phyloP scores from a whole-genome alignment of 2,888 invertebrate species.

The Exephanes ischioxanthus region DNA sequence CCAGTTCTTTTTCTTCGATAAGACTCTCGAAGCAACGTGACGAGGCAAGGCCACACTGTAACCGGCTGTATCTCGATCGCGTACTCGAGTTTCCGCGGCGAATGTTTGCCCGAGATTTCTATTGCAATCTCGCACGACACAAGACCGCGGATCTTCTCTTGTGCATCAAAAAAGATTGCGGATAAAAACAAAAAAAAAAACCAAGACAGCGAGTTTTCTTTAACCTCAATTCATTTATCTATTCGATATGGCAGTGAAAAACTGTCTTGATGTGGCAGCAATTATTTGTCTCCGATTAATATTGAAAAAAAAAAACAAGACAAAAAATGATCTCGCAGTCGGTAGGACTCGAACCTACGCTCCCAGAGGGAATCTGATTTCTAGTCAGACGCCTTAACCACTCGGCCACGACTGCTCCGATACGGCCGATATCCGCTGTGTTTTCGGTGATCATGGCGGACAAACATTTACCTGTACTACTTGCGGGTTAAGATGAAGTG shows the following conservation, averaged over 20 bases:
- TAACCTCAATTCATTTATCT: no score
- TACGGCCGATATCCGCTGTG: background rate
- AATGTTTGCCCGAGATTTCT: background rate
- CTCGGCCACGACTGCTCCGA: constrained; percentile 88
- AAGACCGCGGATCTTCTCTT: background rate
- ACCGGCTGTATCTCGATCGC: background rate
- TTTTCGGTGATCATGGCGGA: background rate
- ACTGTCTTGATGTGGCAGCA: no score
- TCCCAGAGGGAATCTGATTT: constrained; percentile 96
- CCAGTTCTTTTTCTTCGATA: constrained; percentile 6
- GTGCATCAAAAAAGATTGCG: background rate
- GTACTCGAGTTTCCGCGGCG: constrained; percentile 18
- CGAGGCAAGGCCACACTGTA: constrained; percentile 6
- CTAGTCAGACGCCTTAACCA: constrained; percentile 96
- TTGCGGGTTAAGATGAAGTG: background rate
- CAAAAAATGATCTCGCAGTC: constrained; percentile 87
- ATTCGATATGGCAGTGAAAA: no score
- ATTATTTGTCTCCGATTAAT: no score
- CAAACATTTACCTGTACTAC: constrained; percentile 35
- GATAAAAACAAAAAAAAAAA: background rate
- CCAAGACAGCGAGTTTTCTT: background rate
- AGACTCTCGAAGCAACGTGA: constrained; percentile 16
- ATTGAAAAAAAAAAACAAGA: no score
- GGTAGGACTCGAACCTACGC: constrained; percentile 96
- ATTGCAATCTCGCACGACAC: background rate